A percentile compares a stretch with the other conserved stretches of the same genome.
Conservation (phyloP, 2,113 vertebrate genomes). For the Lasiurus borealis region DNA sequence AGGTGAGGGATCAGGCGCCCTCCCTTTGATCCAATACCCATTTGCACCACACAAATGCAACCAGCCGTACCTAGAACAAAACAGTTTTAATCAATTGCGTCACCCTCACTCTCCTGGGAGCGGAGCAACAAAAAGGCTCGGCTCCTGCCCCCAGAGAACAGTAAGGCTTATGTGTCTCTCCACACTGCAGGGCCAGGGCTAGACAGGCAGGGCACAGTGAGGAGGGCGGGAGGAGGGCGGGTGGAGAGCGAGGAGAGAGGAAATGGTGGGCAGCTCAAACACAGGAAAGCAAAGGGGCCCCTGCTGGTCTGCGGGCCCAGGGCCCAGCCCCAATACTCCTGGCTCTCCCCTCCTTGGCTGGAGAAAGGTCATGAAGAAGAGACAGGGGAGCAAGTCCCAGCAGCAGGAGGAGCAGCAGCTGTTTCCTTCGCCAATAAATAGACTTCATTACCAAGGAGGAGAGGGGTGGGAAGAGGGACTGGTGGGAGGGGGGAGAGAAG, state of each 20-base stretch:
- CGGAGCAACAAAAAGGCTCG: constrained; percentile 88
- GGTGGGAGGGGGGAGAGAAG: constrained; percentile 71
- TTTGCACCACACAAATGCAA: constrained; percentile 71
- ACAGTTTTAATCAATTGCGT: constrained; percentile 88
- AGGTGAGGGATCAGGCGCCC: neutral
- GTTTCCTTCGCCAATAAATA: constrained; percentile 88
- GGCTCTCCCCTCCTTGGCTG: constrained; percentile 76
- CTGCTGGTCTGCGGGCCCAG: constrained; percentile 71
- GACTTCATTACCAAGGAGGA: constrained; percentile 84
- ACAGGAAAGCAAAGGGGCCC: constrained; percentile 72
- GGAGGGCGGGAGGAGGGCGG: neutral
- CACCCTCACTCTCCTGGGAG: constrained; percentile 89
- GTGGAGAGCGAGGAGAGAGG: constrained; percentile 59
- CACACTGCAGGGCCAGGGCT: constrained; percentile 83
- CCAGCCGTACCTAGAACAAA: constrained; percentile 83
- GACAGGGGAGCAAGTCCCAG: constrained; percentile 77
- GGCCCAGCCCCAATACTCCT: constrained; percentile 76
- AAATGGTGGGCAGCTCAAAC: constrained; percentile 75
- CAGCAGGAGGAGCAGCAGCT: constrained; percentile 81
- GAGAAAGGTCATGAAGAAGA: constrained; percentile 80
- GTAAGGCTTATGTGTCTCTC: constrained; percentile 88
- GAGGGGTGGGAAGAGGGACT: constrained; percentile 59
- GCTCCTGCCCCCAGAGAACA: constrained; percentile 86
- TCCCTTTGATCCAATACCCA: constrained; percentile 47
- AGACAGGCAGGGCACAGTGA: constrained; percentile 62